Percentiles rank a stretch among this genome's conserved stretches.
Evolutionary conservation across 2,797 vertebrate species (phyloP).

Genomic region (Danio aesculapii): DNA sequence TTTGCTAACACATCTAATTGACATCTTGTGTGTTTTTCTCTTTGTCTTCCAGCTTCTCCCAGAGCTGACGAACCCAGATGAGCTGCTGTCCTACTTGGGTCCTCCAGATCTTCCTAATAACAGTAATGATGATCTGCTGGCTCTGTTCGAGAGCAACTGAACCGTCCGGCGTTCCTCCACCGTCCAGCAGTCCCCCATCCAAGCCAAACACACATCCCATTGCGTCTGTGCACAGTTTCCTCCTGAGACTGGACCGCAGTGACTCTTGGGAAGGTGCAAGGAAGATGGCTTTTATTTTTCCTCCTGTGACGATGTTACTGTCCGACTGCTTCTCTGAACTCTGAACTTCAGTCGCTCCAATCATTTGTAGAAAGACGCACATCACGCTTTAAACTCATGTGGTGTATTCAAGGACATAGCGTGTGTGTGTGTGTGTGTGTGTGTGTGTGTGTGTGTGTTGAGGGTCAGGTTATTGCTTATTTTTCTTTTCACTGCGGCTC

Average conservation of each 20-base stretch:
- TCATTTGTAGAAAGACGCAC: conserved; percentile 57
- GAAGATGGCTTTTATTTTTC: conserved; percentile 9
- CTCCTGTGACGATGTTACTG: conserved; percentile 52
- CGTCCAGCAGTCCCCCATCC: conserved; percentile 27
- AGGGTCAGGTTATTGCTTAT: background rate
- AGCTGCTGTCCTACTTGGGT: conserved; percentile 94
- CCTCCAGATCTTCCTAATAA: conserved; percentile 93
- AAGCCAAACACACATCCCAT: conserved; percentile 55
- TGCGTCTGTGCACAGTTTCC: conserved; percentile 38
- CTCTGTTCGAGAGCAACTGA: conserved; percentile 97
- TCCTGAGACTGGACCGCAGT: conserved; percentile 53
- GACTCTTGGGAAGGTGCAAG: conserved; percentile 54
- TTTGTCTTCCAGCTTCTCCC: conserved; percentile 85
- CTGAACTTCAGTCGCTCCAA: conserved; percentile 43
- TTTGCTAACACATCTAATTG: background rate
- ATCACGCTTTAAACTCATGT: conserved; percentile 54
- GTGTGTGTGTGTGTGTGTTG: background rate
- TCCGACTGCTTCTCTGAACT: conserved; percentile 59
- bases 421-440: conserved; percentile 9
- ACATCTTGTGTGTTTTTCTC: background rate
- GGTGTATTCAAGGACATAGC: conserved; percentile 53
- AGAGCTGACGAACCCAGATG: conserved; percentile 94
- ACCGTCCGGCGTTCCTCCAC: background rate
- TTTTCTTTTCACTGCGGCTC: conserved; percentile 19
- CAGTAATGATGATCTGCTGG: conserved; percentile 93